Base-by-base conservation (phyloP, 2,888 invertebrate species). In the Rotaria magnacalcarata region DNA sequence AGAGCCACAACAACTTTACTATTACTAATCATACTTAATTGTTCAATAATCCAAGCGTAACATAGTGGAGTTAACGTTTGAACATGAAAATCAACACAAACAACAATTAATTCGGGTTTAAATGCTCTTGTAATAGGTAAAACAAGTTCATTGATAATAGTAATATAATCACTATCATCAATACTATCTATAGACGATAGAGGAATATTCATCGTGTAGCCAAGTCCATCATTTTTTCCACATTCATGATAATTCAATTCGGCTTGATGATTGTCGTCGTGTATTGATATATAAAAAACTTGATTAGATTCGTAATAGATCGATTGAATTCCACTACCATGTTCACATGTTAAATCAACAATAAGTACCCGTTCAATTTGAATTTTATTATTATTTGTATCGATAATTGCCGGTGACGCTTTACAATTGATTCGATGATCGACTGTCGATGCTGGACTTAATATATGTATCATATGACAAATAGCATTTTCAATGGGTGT, bases 251-350 rank as follows among this genome's bases (percentile, higher is more conserved):
- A 67, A 67, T 24, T 67, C 7, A 19, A 67, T 34, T 11, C 14
- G 34, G 34, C 19, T 67, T 14, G 16, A 67, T 67, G 67, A 5
- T 67, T 34, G n/a, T 67, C 67, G 16, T 14, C 24, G 19, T 67
- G 67, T 67, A 67, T 67, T 34, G 67, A 67, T 34, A 67, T 34
- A 67, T 67, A 67, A 41, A 67, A 67, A 27, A 67, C 67, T 67
- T 67, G 67, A 67, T 67, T 16, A 16, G 67, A 67, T 67, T 67
- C 34, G 34, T 67, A 67, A 67, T 67, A 67, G 6, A 67, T 34
- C 8, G 67, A 67, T 67, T 67, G 67, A 16, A 67, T 16, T 16
- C 67, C 67, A 67, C 34, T 19, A 34, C 67, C 67, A 67, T 67
- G 67, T 41, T 67, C 67, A 67, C 67, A 34, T 67, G 67, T 67